Evolutionary conservation across 2,797 vertebrate species (phyloP).

Genomic region (Macroramphosus scolopax): DNA sequence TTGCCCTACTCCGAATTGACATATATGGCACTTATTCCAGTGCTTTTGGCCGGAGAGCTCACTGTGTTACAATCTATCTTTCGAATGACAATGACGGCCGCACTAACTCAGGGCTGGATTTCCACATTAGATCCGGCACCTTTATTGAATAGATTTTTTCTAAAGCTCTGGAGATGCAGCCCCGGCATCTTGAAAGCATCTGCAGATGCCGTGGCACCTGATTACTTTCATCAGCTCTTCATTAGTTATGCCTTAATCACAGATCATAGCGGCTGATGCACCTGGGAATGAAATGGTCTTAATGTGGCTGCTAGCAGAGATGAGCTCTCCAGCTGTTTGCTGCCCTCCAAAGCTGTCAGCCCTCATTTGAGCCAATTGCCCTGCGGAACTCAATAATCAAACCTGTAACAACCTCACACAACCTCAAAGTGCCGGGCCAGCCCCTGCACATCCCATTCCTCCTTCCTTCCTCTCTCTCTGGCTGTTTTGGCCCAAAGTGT

Average conservation of each 20-base stretch:
- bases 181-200: conserved; percentile 54
- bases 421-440: conserved; percentile 43
- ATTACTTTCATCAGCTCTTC: conserved; percentile 77
- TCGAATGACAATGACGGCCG: too few species aligned
- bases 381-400: conserved; percentile 75
- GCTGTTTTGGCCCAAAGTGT: conserved; percentile 31
- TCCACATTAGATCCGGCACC: conserved; percentile 2
- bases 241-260: conserved; percentile 78
- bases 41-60: too few species aligned
- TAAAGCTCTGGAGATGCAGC: conserved; percentile 19
- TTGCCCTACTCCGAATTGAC: conserved; percentile 12
- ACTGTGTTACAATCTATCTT: too few species aligned
- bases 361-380: conserved; percentile 78
- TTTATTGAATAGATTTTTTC: conserved; percentile 3
- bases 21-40: conserved; percentile 15
- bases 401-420: conserved; percentile 73
- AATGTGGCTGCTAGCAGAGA: conserved; percentile 75
- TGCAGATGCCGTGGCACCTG: conserved; percentile 62
- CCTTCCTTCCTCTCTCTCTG: conserved; percentile 14
- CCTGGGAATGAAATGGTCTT: conserved; percentile 73
- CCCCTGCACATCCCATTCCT: conserved; percentile 29
- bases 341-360: conserved; percentile 75
- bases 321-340: conserved; percentile 78
- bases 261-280: conserved; percentile 74
- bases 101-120: too few species aligned